Evolutionary conservation across 2,113 vertebrate species (phyloP), one percentile per base, ranked within the genome.

Genomic region (Polypterus bichir): DNA sequence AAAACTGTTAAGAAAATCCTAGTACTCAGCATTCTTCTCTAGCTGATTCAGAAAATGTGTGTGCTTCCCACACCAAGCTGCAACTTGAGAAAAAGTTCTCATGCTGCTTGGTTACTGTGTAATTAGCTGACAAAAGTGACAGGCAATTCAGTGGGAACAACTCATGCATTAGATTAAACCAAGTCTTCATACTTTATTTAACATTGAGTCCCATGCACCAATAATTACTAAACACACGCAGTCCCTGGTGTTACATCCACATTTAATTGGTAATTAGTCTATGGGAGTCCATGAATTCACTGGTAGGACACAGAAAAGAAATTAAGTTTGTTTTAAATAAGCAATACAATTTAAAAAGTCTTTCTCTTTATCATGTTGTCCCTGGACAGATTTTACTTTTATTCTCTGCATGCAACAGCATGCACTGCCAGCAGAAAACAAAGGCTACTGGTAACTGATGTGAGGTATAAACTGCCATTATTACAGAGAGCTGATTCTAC

Each of bases 61-160:
- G 27, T 51, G 49, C 54, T 8, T 9, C 54, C 54, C 54, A 11
- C 27, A 11, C n/a, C 7, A 55, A 1, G 54, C 9, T 27, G 11
- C 54, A 56, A 56, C 9, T 56, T 56, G 4, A 56, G 56, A 55
- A 55, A 48, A 48, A 65, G 65, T 58, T 55, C 65, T 64, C 74
- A 62, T 64, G 69, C 59, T 62, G 48, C 63, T 73, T 70, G 72
- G 70, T 70, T 65, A 68, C 66, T 68, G 79, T 78, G 77, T 85
- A 92, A 90, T 88, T 78, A 89, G 78, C 80, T 88, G 86, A 85
- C 88, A 88, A 82, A 83, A 75, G 67, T 87, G 88, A 85, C 84
- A 81, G 77, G 73, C 71, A 68, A 76, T 62, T 73, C 74, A 73
- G 61, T 51, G 57, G 27, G 68, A 82, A 75, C 69, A 65, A 72